Evolutionary conservation across 2,888 invertebrate species (phyloP), one percentile per base, ranked within the genome.

Genomic region (Sarcophaga variegata): DNA sequence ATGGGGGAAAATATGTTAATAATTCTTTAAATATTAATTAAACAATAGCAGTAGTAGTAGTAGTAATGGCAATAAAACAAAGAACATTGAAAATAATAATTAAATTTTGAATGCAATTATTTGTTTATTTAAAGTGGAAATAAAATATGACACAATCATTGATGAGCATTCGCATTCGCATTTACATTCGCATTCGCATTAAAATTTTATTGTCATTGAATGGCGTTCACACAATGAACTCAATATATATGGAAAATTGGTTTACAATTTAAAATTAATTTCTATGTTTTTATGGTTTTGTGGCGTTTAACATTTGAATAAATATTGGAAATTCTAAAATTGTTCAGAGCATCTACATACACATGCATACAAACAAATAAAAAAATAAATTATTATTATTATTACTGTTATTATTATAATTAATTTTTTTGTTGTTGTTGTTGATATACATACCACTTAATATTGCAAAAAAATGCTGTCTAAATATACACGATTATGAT

Each of bases 251-350:
- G 22, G 54, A 45, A 72, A 54, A 47, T 60, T 25, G 8, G 3
- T 77, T 25, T 37, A 22, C 37, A 62, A 63, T 62, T 47, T 12
- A 59, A 22, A 54, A 66, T 20, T 49, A 71, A 49, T 71, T 54
- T 22, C 22, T 66, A n/a, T 69, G 25, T 69, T 10, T 45, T 3
- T 22, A 63, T 63, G 11, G 63, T 66, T 64, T 20, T 76, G 17
- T 75, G 12, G 64, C 64, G 67, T 60, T 75, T 75, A 83, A 81
- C 83, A 83, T 83, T 81, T 87, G 86, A 62, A 66, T 81, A 81
- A 83, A 87, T 83, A 87, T 87, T 83, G 64, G 66, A 60, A 78
- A 80, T 63, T 86, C 76, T 79, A 64, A 8, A 54, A 54, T 49
- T 37, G 8, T 37, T 37, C 8, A 37, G 2, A 37, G 2, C 37